These are phyloP conservation scores for Leptinotarsa defecta DNA, from an alignment of 1,140 invertebrate genomes.

Conservation along the genomic window DNA sequence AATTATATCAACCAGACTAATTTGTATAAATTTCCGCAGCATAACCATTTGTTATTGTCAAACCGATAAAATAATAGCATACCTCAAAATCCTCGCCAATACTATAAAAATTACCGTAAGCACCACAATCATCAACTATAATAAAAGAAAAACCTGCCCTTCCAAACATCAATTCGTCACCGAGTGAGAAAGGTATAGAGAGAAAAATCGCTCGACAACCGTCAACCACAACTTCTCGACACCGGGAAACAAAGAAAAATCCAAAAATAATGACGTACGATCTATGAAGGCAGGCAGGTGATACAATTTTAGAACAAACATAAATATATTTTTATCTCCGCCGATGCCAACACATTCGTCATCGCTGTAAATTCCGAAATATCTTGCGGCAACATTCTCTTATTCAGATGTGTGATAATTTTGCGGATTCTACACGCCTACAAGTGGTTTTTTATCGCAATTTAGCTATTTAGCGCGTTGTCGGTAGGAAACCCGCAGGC, in stretches of 20 bases:
- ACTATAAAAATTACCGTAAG: background rate
- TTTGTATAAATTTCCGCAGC: too few species aligned
- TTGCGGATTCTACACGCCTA: background rate
- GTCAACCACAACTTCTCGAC: constrained; percentile 5
- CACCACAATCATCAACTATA: background rate
- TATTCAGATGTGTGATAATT: background rate
- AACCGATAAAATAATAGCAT: background rate
- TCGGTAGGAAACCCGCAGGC: background rate
- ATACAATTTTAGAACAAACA: constrained; percentile 19
- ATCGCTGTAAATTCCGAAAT: background rate
- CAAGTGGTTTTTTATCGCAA: background rate
- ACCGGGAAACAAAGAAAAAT: constrained; percentile 5
- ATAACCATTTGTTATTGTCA: too few species aligned
- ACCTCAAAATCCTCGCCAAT: background rate
- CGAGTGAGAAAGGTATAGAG: background rate
- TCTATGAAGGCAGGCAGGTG: background rate
- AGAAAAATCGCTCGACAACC: background rate
- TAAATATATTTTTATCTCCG: constrained; percentile 15
- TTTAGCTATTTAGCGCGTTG: background rate
- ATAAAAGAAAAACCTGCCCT: background rate
- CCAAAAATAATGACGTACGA: constrained; percentile 13
- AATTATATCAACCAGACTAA: too few species aligned
- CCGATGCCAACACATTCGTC: constrained; percentile 1
- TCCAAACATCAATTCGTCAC: constrained; percentile 5
- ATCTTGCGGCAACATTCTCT: background rate